These are phyloP conservation scores for Drosophila jambulina DNA, from an alignment of 1,140 invertebrate genomes.

Conservation along the genomic window DNA sequence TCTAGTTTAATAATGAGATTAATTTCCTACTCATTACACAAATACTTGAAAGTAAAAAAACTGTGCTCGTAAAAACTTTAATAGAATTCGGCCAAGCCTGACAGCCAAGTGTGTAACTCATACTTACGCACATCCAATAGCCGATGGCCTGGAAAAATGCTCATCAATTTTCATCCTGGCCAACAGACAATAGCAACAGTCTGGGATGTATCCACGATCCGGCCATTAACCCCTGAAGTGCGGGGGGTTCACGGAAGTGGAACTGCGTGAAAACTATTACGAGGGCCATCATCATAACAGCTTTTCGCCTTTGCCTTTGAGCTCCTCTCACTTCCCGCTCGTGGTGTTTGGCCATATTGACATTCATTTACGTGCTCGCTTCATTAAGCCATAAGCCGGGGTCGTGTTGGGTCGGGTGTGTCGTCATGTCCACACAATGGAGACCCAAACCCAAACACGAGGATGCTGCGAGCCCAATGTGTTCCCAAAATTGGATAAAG, in stretches of 20 bases:
- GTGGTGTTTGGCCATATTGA: conserved; percentile 47
- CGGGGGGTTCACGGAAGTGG: background rate
- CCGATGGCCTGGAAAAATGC: conserved; percentile 69
- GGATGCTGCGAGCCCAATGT: conserved; percentile 21
- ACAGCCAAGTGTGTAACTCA: conserved; percentile 10
- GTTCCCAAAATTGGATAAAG: conserved; percentile 40
- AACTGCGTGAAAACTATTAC: conserved; percentile 63
- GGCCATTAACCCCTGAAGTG: conserved; percentile 42
- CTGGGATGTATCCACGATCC: conserved; percentile 31
- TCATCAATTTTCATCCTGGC: conserved; percentile 55
- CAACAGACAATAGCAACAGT: conserved; percentile 34
- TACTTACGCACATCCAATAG: conserved; percentile 20
- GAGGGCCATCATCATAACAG: conserved; percentile 35
- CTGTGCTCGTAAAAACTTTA: conserved; percentile 22
- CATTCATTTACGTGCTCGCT: conserved; percentile 69
- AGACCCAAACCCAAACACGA: conserved; percentile 13
- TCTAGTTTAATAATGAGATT: background rate
- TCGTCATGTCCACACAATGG: conserved; percentile 42
- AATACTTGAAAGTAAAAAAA: background rate
- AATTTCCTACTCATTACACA: background rate
- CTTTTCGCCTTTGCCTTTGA: conserved; percentile 40
- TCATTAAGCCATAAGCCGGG: conserved; percentile 75
- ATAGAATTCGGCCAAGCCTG: conserved; percentile 35
- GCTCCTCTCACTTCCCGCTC: conserved; percentile 3
- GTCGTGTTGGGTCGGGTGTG: conserved; percentile 27